Conservation (phyloP, 2,888 invertebrate species). For the Heteropelma amictum region DNA sequence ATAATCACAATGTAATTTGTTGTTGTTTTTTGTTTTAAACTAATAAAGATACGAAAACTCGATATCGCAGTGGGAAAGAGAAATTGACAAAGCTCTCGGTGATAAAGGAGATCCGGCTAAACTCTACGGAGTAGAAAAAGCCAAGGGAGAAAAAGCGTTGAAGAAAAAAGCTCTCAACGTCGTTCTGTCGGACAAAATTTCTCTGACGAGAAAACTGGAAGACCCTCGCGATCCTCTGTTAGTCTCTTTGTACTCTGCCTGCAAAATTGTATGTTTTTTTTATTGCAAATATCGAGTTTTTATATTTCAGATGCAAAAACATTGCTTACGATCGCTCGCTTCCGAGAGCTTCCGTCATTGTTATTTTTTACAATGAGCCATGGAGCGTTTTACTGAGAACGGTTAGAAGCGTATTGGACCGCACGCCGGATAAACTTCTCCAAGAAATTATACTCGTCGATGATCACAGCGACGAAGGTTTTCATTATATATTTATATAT, state of each 20-base stretch:
- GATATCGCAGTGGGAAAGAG: conserved; percentile 82
- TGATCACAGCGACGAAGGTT: conserved; percentile 90
- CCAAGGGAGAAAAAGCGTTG: conserved; percentile 84
- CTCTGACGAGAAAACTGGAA: conserved; percentile 88
- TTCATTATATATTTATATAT: conserved; percentile 13
- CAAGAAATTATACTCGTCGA: conserved; percentile 97
- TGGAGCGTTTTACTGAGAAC: conserved; percentile 91
- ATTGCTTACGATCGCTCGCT: conserved; percentile 83
- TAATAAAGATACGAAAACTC: conserved; percentile 78
- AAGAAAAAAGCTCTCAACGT: conserved; percentile 93
- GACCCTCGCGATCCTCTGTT: conserved; percentile 81
- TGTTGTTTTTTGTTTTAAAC: conserved; percentile 9
- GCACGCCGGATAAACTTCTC: conserved; percentile 84
- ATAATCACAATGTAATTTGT: not conserved
- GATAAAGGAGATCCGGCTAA: conserved; percentile 85
- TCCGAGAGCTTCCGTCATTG: conserved; percentile 85
- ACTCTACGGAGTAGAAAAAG: conserved; percentile 83
- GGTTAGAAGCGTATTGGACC: conserved; percentile 92
- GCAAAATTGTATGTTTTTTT: too few species aligned
- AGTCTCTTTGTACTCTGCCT: conserved; percentile 74
- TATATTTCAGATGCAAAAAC: conserved; percentile 80
- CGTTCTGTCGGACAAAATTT: conserved; percentile 91
- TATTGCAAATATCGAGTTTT: too few species aligned
- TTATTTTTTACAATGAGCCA: conserved; percentile 95
- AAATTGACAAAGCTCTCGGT: conserved; percentile 85